Evolutionary conservation across 2,888 invertebrate genomes (phyloP), one percentile per base, ranked within the genome.

Genomic region (Neoaliturus tenellus): DNA sequence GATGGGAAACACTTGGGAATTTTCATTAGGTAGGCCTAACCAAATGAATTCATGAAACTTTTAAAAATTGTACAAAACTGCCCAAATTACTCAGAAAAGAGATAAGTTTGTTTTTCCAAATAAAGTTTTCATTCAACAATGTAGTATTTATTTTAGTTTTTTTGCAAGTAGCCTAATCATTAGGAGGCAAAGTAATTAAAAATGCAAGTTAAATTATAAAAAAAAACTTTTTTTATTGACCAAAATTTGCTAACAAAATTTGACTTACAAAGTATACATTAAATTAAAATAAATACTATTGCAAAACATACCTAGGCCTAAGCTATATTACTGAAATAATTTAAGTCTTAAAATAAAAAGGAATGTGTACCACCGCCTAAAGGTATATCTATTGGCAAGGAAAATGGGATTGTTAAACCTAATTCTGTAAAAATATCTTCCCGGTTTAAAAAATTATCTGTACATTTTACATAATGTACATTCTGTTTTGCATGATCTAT

Each of bases 381-480:
- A 62, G 14, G 17, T 1, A 1, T 51, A 14, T 28, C 62, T 28
- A 62, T 17, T 28, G 62, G 12, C 62, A 62, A 62, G 31, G 44
- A 44, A 55, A 58, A 58, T 28, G 31, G 31, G 62, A 31, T 28
- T 1, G 20, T 3, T 39, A 10, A 39, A 69, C n/a, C 33, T 69
- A 69, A 69, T 67, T 67, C 23, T 39, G 69, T 69, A 69, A 69
- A 69, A 69, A 69, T 33, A 39, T 39, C 6, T 20, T n/a, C 12
- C 35, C 35, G 0, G 39, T 3, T 23, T 39, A 35, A 4, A 69
- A 69, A 69, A 20, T 69, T 39, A 39, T 35, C 39, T 69, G 2
- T 67, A 69, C 35, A 69, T 35, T 69, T 69, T 69, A 69, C 69
- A 67, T 20, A 67, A 8, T 67, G 33, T 67, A 67, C 67, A 67